Evolutionary conservation across 1,140 invertebrate genomes (phyloP).

Genomic region (Danaus melanippus): DNA sequence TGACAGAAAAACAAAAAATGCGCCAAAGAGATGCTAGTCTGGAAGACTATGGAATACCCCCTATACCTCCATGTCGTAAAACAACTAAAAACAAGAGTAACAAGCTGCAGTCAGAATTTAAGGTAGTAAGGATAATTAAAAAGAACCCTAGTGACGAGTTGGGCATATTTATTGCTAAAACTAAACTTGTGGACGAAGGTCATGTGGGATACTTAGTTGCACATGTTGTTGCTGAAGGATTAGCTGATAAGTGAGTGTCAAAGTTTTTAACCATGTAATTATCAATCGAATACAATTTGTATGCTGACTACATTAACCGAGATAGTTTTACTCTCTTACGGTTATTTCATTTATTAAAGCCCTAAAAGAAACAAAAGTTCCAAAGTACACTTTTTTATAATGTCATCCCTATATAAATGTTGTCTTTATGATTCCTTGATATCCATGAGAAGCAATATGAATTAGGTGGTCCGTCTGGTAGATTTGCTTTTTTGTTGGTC

Average conservation of each 20-base stretch:
- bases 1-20: conserved; percentile 66
- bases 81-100: conserved; percentile 58
- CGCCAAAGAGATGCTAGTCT: conserved; percentile 55
- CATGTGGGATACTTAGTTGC: conserved; percentile 85
- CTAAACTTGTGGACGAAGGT: conserved; percentile 76
- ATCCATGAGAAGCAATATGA: too few relatives aligned
- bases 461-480: too few relatives aligned
- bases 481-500: too few relatives aligned
- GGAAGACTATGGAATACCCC: conserved; percentile 58
- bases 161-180: conserved; percentile 89
- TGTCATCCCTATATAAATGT: too few relatives aligned
- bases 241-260: conserved; percentile 81
- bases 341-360: too few relatives aligned
- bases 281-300: too few relatives aligned
- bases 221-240: conserved; percentile 84
- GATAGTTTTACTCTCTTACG: too few relatives aligned
- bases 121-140: conserved; percentile 79
- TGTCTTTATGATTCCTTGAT: too few relatives aligned
- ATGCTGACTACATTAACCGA: too few relatives aligned
- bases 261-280: neutral
- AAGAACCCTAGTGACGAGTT: conserved; percentile 79
- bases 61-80: conserved; percentile 67
- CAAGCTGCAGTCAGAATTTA: conserved; percentile 66
- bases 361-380: too few relatives aligned
- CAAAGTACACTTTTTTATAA: too few relatives aligned